phyloP scores from a whole-genome alignment of 2,888 invertebrate genomes.

The Embidobia sp. region DNA sequence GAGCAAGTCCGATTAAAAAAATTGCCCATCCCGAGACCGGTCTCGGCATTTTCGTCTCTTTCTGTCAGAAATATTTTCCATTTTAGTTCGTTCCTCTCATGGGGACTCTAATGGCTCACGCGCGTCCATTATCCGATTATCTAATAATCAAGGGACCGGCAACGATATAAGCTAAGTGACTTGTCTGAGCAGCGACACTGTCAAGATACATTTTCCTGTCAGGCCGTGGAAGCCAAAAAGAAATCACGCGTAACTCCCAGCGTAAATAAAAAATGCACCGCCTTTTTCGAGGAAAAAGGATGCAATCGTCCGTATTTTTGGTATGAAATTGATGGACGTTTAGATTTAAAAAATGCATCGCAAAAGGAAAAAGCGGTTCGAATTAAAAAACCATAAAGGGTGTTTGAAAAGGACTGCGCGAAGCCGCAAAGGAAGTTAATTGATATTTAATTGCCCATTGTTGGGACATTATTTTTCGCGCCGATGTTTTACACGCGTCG shows the following conservation, averaged over 20 bases:
- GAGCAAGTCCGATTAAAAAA: constrained; percentile 4
- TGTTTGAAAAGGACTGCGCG: too few relatives aligned
- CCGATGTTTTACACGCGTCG: too few relatives aligned
- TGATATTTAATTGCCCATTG: too few relatives aligned
- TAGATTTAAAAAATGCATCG: too few relatives aligned
- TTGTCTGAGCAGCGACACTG: constrained; percentile 56
- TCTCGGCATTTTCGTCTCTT: constrained; percentile 46
- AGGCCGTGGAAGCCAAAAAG: constrained; percentile 19
- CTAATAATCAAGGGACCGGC: constrained; percentile 61
- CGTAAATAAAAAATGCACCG: constrained; percentile 49
- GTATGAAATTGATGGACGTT: background rate
- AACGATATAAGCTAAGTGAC: constrained; percentile 63
- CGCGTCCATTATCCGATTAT: constrained; percentile 64
- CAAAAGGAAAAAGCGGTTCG: too few relatives aligned
- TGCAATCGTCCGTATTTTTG: background rate
- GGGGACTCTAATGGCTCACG: constrained; percentile 61
- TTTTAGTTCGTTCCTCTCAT: constrained; percentile 48
- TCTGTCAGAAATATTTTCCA: constrained; percentile 58
- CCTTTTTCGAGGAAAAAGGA: background rate
- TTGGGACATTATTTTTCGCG: too few relatives aligned
- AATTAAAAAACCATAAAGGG: too few relatives aligned
- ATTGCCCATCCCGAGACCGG: background rate
- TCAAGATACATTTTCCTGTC: constrained; percentile 56
- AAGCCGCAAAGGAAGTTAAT: too few relatives aligned
- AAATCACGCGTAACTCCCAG: constrained; percentile 48